Conservation (phyloP, 1,140 invertebrate genomes). For the Propsilocerus akamusi region DNA sequence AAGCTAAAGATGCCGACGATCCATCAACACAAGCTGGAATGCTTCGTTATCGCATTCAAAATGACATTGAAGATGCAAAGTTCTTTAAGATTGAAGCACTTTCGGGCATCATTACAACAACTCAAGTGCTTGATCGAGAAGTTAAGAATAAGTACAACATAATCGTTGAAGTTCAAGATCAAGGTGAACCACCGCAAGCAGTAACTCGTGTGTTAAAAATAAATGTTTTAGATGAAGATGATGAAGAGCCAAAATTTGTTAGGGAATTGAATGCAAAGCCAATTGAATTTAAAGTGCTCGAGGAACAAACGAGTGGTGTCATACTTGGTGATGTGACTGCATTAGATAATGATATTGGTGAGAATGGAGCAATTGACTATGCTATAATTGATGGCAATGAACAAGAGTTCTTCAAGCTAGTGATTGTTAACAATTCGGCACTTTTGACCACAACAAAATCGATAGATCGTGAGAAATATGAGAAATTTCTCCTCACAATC, state of each 20-base stretch:
- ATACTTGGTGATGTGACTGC: constrained; percentile 47
- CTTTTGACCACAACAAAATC: constrained; percentile 35
- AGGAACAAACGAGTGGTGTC: constrained; percentile 42
- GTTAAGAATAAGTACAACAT: constrained; percentile 48
- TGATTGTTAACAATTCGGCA: constrained; percentile 43
- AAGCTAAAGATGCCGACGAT: constrained; percentile 61
- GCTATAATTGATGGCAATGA: constrained; percentile 56
- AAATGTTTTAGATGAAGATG: constrained; percentile 53
- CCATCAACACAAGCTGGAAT: constrained; percentile 51
- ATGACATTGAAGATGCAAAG: constrained; percentile 42
- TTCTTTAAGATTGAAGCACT: constrained; percentile 44
- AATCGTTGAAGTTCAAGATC: constrained; percentile 52
- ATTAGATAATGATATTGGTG: constrained; percentile 51
- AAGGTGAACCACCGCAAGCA: constrained; percentile 55
- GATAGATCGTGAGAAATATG: constrained; percentile 43
- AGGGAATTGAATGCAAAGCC: constrained; percentile 46
- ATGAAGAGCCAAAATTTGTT: constrained; percentile 55
- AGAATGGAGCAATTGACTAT: constrained; percentile 59
- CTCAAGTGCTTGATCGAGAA: constrained; percentile 48
- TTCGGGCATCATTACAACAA: constrained; percentile 54
- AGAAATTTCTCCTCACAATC: constrained; percentile 40
- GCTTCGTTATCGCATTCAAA: constrained; percentile 50
- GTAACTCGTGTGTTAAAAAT: constrained; percentile 48
- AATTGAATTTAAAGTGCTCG: constrained; percentile 35
- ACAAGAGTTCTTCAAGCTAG: constrained; percentile 38